These are phyloP conservation scores for Stichodactyla mertensii DNA, from an alignment of 64 coral and sea anemone species.

Conservation along the genomic window DNA sequence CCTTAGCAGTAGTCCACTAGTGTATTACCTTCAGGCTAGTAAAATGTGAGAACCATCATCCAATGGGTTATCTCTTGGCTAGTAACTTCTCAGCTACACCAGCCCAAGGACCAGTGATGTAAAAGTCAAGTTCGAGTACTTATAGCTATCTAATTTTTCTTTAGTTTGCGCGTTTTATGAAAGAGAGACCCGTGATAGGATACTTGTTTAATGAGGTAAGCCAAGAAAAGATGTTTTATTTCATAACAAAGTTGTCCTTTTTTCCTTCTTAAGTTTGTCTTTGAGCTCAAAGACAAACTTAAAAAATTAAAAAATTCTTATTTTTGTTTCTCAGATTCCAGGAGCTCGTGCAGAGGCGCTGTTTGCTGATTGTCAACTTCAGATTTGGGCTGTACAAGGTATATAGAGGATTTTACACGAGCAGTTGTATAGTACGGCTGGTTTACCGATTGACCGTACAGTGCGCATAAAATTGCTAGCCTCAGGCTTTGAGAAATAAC, in stretches of 20 bases:
- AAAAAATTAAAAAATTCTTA: too few species aligned
- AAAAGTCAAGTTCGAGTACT: too few species aligned
- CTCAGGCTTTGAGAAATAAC: too few species aligned
- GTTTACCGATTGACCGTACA: too few species aligned
- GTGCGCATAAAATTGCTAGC: too few species aligned
- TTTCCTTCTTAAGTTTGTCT: background rate
- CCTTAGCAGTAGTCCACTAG: too few species aligned
- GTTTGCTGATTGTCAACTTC: slow-evolving; percentile 77
- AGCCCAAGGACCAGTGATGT: too few species aligned
- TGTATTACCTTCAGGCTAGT: too few species aligned
- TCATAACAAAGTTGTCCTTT: too few species aligned
- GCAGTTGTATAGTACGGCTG: background rate
- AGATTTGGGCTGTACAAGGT: slow-evolving; percentile 94
- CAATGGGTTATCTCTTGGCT: too few species aligned
- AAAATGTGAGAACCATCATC: too few species aligned
- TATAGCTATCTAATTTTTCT: background rate
- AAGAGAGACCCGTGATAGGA: slow-evolving; percentile 58
- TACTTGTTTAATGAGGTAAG: slow-evolving; percentile 80
- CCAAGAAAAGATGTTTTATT: background rate
- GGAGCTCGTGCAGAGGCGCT: slow-evolving; percentile 44
- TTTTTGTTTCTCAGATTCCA: slow-evolving; percentile 43
- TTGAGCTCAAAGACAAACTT: background rate
- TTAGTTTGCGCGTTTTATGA: slow-evolving; percentile 66
- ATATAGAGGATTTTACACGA: background rate
- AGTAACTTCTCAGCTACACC: too few species aligned